Conservation (phyloP, 2,888 invertebrate genomes). For the Fragum whitleyi region DNA sequence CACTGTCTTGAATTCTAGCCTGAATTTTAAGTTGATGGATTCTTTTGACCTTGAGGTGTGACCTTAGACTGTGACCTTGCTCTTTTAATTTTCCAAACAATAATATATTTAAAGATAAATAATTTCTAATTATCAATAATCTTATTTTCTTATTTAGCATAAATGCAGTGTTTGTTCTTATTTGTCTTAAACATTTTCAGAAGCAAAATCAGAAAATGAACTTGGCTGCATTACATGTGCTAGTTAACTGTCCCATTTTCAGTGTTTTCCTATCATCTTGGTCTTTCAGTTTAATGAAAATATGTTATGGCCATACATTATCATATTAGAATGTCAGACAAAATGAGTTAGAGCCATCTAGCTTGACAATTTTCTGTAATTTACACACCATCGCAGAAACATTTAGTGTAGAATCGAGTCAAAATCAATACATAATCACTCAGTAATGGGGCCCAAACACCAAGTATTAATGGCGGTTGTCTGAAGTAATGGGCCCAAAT, state of each 20-base stretch:
- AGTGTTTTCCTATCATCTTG: neutral
- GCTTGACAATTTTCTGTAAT: conserved; percentile 57
- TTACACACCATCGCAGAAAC: conserved; percentile 60
- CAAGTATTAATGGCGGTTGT: conserved; percentile 61
- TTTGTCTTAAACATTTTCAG: too few relatives aligned
- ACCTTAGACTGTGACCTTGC: too few relatives aligned
- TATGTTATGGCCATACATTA: conserved; percentile 36
- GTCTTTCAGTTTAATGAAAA: conserved; percentile 18
- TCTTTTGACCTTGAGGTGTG: too few relatives aligned
- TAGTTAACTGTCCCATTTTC: neutral
- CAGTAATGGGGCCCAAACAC: conserved; percentile 56
- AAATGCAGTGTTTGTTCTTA: too few relatives aligned
- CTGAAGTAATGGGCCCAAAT: conserved; percentile 50
- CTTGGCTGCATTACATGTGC: too few relatives aligned
- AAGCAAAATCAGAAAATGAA: too few relatives aligned
- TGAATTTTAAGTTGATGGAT: too few relatives aligned
- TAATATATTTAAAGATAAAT: too few relatives aligned
- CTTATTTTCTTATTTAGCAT: too few relatives aligned
- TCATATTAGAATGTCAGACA: conserved; percentile 55
- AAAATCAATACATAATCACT: conserved; percentile 62
- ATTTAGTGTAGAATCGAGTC: conserved; percentile 63
- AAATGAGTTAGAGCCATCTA: conserved; percentile 52
- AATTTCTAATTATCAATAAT: too few relatives aligned
- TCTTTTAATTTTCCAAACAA: too few relatives aligned
- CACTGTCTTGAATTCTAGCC: too few relatives aligned